Conservation (phyloP, 1,140 invertebrate species). For the Trachelipus rathkii region DNA sequence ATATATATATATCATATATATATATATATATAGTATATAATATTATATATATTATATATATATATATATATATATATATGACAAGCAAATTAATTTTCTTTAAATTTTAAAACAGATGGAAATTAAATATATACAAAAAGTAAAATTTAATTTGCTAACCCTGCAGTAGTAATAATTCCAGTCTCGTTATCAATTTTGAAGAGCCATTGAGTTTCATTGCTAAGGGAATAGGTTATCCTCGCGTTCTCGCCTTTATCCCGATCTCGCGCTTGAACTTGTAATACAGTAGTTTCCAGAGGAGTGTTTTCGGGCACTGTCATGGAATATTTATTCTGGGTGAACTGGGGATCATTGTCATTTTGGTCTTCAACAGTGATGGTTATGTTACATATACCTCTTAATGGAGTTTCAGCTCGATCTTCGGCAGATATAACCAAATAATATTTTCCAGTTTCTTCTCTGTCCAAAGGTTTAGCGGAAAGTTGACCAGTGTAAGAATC, state of each 20-base stretch:
- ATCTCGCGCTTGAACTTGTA: slow-evolving; percentile 80
- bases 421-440: slow-evolving; percentile 74
- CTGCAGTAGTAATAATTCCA: slow-evolving; percentile 83
- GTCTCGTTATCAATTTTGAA: slow-evolving; percentile 89
- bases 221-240: slow-evolving; percentile 81
- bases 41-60: too few species aligned
- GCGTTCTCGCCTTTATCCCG: slow-evolving; percentile 83
- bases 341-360: slow-evolving; percentile 85
- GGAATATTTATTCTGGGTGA: slow-evolving; percentile 64
- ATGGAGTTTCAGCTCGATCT: slow-evolving; percentile 67
- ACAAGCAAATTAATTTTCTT: too few species aligned
- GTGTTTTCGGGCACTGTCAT: slow-evolving; percentile 72
- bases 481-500: slow-evolving; percentile 72
- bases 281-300: slow-evolving; percentile 69
- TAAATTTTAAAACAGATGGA: too few species aligned
- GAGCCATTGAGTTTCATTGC: slow-evolving; percentile 81
- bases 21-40: too few species aligned
- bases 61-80: too few species aligned
- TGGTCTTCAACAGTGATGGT: slow-evolving; percentile 80
- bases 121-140: too few species aligned
- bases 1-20: too few species aligned
- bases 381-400: slow-evolving; percentile 69
- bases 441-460: slow-evolving; percentile 74
- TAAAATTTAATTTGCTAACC: slow-evolving; percentile 46
- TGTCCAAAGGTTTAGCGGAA: slow-evolving; percentile 73